Percentiles rank a stretch among this genome's conserved stretches.
phyloP scores from a whole-genome alignment of 37 sponge, comb jelly and placozoan species.

The Eunapius fragilis region DNA sequence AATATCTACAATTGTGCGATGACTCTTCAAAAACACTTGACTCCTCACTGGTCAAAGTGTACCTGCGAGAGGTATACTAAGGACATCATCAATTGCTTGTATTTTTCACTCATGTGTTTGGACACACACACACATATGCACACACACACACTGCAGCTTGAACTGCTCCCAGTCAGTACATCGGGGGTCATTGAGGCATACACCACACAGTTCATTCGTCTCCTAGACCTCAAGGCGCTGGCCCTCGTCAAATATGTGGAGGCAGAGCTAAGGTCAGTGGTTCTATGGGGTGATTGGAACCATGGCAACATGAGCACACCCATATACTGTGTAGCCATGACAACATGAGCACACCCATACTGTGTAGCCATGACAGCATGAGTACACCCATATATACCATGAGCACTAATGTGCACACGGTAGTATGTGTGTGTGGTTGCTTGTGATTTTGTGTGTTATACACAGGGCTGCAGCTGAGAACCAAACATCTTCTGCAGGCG shows the following conservation, averaged over 20 bases:
- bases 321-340: no score
- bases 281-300: neutral
- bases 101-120: neutral
- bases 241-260: constrained; percentile 66
- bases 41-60: neutral
- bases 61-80: neutral
- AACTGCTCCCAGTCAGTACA: neutral
- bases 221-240: constrained; percentile 68
- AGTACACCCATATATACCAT: no score
- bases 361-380: no score
- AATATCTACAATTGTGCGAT: neutral
- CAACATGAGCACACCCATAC: no score
- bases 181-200: constrained; percentile 8
- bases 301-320: neutral
- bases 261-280: constrained; percentile 28
- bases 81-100: neutral
- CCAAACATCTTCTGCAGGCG: neutral
- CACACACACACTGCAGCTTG: neutral
- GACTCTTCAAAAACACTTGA: neutral
- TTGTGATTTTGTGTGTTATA: neutral
- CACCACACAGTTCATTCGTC: constrained; percentile 46
- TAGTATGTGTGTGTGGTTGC: no score
- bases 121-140: neutral
- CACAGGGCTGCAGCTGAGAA: neutral
- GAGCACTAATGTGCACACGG: no score